Evolutionary conservation across 2,797 vertebrate species (phyloP), one percentile per base, ranked within the genome.

Genomic region (Rhadinocentrus ornatus): DNA sequence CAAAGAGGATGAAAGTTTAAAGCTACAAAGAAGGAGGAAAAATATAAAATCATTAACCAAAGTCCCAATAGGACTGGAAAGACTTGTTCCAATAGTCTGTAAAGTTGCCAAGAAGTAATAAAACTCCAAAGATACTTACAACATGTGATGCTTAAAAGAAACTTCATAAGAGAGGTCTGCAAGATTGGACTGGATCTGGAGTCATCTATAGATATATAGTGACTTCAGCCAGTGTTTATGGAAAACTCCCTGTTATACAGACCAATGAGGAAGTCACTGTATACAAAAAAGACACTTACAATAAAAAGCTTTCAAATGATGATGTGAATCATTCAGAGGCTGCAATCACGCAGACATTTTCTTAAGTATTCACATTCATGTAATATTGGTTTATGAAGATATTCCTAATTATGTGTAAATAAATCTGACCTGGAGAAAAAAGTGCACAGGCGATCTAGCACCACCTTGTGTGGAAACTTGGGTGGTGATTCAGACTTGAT

Each of bases 391-490:
- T 54, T 27, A 12, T 54, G 12, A 27, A 16, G 4, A 29, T 29
- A 16, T 53, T 53, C 4, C 12, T 15, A 27, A 54, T 27, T 27
- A 13, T 54, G 13, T 16, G 2, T 26, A 16, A 54, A 54, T 54
- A 29, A 16, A 27, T 54, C 12, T 16, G 34, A 16, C n/a, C 24
- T 39, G 26, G 24, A 39, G 3, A 50, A 22, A 52, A 13, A 54
- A 39, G 13, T 39, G 41, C 68, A 35, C 13, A 52, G 44, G 63
- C 7, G 26, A 15, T 78, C 50, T 70, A 55, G 62, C 75, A 13
- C 76, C 87, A 81, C 24, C 85, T 77, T 69, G 80, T 82, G 87
- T 75, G 70, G 27, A 70, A 69, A 44, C 37, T 3, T 22, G 24
- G 37, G 10, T 39, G 9, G 39, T 44, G 6, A 20, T 15, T 16